Conservation (phyloP, 2,888 invertebrate genomes). For the Tiliacea aurago region DNA sequence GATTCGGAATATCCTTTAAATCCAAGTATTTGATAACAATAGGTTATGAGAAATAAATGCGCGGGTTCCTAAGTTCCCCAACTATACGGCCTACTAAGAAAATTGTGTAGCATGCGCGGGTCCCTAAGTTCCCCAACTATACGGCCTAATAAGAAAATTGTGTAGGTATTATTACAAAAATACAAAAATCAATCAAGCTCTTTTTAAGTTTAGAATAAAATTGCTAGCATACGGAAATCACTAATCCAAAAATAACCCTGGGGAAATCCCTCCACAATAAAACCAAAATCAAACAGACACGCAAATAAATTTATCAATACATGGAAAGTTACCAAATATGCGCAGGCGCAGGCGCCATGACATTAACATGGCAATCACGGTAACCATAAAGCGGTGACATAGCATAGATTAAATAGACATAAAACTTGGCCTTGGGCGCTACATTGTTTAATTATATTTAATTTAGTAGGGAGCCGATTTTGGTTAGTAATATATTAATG, state of each 20-base stretch:
- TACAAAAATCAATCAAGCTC: not conserved
- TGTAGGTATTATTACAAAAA: not conserved
- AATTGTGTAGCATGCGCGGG: no score
- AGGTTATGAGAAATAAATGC: not conserved
- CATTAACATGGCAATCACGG: conserved; percentile 58
- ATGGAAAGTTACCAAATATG: conserved; percentile 52
- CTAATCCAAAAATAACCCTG: not conserved
- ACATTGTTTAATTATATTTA: conserved; percentile 56
- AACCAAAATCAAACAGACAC: conserved; percentile 23
- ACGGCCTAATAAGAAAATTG: not conserved
- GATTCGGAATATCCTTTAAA: not conserved
- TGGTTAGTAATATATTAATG: conserved; percentile 37
- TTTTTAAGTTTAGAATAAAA: not conserved
- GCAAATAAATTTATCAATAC: conserved; percentile 45
- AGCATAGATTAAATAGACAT: conserved; percentile 79
- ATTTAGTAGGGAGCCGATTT: conserved; percentile 59
- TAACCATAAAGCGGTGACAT: conserved; percentile 66
- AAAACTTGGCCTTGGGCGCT: conserved; percentile 78
- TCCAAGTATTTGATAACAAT: not conserved
- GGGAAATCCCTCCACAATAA: not conserved
- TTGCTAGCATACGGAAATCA: not conserved
- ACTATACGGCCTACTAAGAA: not conserved
- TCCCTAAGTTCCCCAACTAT: not conserved
- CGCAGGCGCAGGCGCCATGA: conserved; percentile 55
- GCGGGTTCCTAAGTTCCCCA: not conserved